Evolutionary conservation across 1,140 invertebrate species (phyloP), one percentile per base, ranked within the genome.

Genomic region (Papilio xuthus): DNA sequence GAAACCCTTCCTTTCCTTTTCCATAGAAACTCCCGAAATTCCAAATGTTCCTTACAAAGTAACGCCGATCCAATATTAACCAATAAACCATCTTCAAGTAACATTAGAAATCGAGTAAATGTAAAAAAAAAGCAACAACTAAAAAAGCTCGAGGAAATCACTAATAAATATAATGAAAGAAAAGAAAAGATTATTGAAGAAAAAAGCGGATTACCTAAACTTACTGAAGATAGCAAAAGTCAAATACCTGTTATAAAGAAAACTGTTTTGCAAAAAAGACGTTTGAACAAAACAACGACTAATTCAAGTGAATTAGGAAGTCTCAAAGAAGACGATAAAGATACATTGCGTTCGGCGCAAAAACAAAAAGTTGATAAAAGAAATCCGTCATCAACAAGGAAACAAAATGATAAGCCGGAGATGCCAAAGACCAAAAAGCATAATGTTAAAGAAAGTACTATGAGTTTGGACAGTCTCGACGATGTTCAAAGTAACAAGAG

Each of bases 1-100:
- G 80, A 88, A 82, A 83, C 78, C 91, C 89, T 92, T 92, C 92
- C 91, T 92, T 92, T 93, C 91, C 91, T 85, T 86, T 89, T 85
- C 84, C 81, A 1, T 94, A 94, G 92, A 92, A 86, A 87, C 80
- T 69, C 78, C 60, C 87, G 91, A 89, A 85, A 90, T 74, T 78
- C 83, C 82, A 72, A 85, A 67, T 78, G 78, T 63, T 72, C 82
- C 75, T 80, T 89, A 88, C 83, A 85, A 87, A 86, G 82, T 77
- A 86, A 78, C 76, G 84, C 85, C 26, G 89, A 86, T 56, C 85
- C 84, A 56, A 86, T 86, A 41, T 83, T 87, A 42, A 80, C 80
- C 79, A 89, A 89, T 84, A 71, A 77, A 76, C 56, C 69, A 20
- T 79, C 75, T 18, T 72, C 85, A 75, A 85, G 79, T 63, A 89